Percentiles rank a stretch among this genome's conserved stretches.
Evolutionary conservation across 2,888 invertebrate species (phyloP).

Genomic region (Cacoxenus indagator): DNA sequence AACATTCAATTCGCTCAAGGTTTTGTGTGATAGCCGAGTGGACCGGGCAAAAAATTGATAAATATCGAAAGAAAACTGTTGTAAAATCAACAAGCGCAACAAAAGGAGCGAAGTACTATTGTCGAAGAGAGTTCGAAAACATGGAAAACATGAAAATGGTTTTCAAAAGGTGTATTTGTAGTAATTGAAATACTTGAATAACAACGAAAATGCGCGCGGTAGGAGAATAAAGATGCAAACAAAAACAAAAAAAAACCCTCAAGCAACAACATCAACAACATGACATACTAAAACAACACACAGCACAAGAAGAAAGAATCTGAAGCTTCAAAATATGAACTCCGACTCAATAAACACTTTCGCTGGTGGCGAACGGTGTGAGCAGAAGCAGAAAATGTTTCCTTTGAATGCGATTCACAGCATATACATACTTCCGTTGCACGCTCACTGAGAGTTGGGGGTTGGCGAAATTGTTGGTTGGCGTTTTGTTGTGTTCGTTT

Average conservation of each 20-base stretch:
- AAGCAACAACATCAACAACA: slow-evolving; percentile 3
- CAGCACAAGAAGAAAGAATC: neutral
- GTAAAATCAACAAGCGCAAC: neutral
- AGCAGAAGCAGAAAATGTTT: neutral
- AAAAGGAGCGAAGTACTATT: neutral
- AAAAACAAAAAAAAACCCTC: slow-evolving; percentile 13
- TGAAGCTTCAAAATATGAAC: neutral
- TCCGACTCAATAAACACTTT: neutral
- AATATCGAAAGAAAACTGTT: neutral
- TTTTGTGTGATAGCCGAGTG: too few species aligned
- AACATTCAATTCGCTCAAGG: neutral
- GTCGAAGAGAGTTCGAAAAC: too few species aligned
- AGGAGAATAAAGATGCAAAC: slow-evolving; percentile 44
- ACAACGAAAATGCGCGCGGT: neutral
- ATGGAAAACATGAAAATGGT: neutral
- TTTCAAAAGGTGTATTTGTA: slow-evolving; percentile 53
- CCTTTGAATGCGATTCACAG: neutral
- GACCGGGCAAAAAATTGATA: neutral
- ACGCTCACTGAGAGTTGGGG: neutral
- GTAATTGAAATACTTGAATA: slow-evolving; percentile 54
- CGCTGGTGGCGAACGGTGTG: neutral
- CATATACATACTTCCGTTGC: neutral
- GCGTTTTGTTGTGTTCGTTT: neutral
- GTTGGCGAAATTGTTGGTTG: neutral
- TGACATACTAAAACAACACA: neutral